Percentiles rank a stretch among this genome's conserved stretches.
Evolutionary conservation across 2,888 invertebrate genomes (phyloP).

Genomic region (Lomographa bimaculata): DNA sequence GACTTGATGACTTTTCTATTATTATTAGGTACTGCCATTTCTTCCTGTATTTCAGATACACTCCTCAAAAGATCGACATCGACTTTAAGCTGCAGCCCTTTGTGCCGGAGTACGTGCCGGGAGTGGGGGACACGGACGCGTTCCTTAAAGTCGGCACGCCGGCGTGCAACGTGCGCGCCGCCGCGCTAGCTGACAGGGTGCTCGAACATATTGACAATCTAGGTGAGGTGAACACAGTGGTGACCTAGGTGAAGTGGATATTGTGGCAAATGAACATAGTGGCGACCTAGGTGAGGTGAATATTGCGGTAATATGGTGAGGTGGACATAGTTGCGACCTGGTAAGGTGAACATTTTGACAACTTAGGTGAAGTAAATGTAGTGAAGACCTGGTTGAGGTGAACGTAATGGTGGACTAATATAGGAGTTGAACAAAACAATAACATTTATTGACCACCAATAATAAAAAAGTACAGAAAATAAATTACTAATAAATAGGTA

Average conservation of each 20-base stretch:
- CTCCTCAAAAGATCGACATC: slow-evolving; percentile 95
- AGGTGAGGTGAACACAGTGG: slow-evolving; percentile 44
- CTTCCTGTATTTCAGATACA: slow-evolving; percentile 85
- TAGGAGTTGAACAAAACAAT: too few species aligned
- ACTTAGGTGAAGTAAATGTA: neutral
- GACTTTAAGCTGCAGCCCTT: slow-evolving; percentile 96
- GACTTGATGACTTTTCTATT: too few species aligned
- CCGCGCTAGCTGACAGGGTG: slow-evolving; percentile 52
- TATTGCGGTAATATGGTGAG: neutral
- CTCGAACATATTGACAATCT: slow-evolving; percentile 85
- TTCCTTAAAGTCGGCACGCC: slow-evolving; percentile 97
- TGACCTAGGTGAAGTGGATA: neutral
- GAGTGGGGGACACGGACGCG: slow-evolving; percentile 99
- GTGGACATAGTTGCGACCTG: too few species aligned
- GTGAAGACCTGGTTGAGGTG: neutral
- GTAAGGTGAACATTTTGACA: too few species aligned
- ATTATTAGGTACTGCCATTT: too few species aligned
- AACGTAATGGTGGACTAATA: too few species aligned
- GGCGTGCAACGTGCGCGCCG: slow-evolving; percentile 74
- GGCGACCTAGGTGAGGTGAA: slow-evolving; percentile 70
- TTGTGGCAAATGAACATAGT: slow-evolving; percentile 79
- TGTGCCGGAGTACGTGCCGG: slow-evolving; percentile 98
- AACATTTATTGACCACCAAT: too few species aligned
- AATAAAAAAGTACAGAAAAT: too few species aligned
- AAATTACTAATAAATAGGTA: too few species aligned